A percentile compares a stretch with the other conserved stretches of the same genome.
phyloP scores from a whole-genome alignment of 2,113 vertebrate genomes.

The Pangasianodon gigas region DNA sequence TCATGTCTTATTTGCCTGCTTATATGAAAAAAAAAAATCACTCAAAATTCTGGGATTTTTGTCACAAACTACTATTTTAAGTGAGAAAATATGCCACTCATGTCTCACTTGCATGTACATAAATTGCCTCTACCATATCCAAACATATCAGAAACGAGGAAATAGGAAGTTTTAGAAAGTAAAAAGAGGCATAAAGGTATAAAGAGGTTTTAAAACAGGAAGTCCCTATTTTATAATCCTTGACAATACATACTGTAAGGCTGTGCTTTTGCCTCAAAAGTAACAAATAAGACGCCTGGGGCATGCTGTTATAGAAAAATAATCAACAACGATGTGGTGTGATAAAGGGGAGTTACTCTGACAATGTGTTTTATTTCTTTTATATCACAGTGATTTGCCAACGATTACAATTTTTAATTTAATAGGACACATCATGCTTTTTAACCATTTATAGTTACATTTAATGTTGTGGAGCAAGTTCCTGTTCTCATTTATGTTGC shows the following conservation, averaged over 20 bases:
- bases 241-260: no score
- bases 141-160: not conserved
- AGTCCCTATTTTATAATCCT: no score
- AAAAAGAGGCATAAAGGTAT: no score
- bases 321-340: not conserved
- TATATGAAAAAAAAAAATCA: not conserved
- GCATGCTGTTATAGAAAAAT: no score
- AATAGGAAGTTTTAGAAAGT: not conserved
- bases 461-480: not conserved
- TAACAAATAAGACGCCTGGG: no score
- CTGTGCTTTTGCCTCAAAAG: no score
- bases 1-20: not conserved
- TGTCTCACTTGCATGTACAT: no score
- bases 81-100: no score
- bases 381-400: not conserved
- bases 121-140: not conserved
- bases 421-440: not conserved
- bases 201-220: no score
- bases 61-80: no score
- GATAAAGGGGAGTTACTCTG: not conserved
- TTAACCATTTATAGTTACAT: not conserved
- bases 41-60: not conserved
- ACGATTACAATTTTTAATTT: no score
- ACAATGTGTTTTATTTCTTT: not conserved
- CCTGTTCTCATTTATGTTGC: not conserved